Evolutionary conservation across 1,140 invertebrate genomes (phyloP), one percentile per base, ranked within the genome.

Genomic region (Notospermus geniculatus): DNA sequence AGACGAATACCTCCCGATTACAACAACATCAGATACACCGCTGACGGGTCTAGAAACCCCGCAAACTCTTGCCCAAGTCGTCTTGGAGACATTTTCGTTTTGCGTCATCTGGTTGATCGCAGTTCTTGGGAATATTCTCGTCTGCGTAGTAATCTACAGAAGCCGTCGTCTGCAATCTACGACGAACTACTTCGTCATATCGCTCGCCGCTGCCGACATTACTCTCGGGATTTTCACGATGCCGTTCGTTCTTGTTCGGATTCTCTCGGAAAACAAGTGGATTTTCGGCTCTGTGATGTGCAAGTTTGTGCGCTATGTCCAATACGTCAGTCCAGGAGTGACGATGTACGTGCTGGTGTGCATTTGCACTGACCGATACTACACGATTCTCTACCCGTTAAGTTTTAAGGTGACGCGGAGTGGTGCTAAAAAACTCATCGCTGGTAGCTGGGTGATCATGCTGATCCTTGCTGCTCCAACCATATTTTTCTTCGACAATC

Each of bases 141-240:
- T 76, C 11, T 71, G 73, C 25, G n/a, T 76, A 13, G 75, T 77
- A 17, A 72, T 77, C 36, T 60, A 69, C 57, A 58, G 72, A 13
- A 73, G 71, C 46, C 58, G 75, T 5, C 63, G 74, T 13, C 65
- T 77, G n/a, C 75, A 76, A 59, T 75, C 72, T 28, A 76, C 75
- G 9, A 77, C 75, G 13, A 77, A 77, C 62, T 76, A 69, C 54
- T 77, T 77, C 61, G 70, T 77, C n/a, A 63, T 71, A 0, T 64
- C 68, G 0, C 45, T 76, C 7, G 71, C 75, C 17, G 32, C 55
- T 11, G 52, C 68, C 9, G 75, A 77, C 58, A 29, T 76, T 4
- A 11, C 60, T 7, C 45, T 72, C 25, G 52, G 64, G 2, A 9
- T 68, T 4, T 9, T 67, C 1, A 58, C 56, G 11, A 58, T 71